Percentiles rank a stretch among this genome's conserved stretches.
These are phyloP conservation scores for Chloromyia formosa DNA, from an alignment of 2,888 invertebrate species.

Conservation along the genomic window DNA sequence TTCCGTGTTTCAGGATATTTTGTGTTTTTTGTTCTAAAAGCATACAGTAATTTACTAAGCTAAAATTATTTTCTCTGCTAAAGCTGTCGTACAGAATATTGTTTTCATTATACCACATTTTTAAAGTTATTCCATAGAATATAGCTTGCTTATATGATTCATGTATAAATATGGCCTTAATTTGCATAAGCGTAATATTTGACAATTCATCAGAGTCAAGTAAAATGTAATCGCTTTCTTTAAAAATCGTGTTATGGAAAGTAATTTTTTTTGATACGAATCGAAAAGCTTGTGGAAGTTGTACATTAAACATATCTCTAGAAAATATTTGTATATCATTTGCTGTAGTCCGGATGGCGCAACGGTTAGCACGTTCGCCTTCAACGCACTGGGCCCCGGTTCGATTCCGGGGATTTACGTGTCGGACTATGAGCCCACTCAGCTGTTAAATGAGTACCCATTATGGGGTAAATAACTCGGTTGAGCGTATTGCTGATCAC, in stretches of 20 bases:
- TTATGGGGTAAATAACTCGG: too few relatives aligned
- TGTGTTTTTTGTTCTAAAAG: too few relatives aligned
- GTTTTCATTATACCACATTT: not conserved
- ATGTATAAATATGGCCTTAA: not conserved
- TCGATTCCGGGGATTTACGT: too few relatives aligned
- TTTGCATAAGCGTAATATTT: not conserved
- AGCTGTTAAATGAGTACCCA: too few relatives aligned
- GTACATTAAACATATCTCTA: not conserved
- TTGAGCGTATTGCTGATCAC: too few relatives aligned
- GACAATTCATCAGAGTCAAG: not conserved
- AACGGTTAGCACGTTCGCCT: too few relatives aligned
- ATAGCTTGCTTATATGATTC: not conserved
- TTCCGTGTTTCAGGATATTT: too few relatives aligned
- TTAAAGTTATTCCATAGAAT: slow-evolving; percentile 6
- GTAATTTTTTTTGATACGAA: not conserved
- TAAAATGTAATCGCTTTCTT: slow-evolving; percentile 2
- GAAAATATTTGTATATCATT: not conserved
- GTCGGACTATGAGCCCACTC: too few relatives aligned
- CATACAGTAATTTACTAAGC: too few relatives aligned
- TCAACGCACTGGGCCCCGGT: too few relatives aligned
- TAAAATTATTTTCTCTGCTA: too few relatives aligned
- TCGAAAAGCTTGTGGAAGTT: not conserved
- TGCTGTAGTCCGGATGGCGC: too few relatives aligned
- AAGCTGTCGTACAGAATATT: not conserved
- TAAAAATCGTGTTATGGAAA: not conserved